These are phyloP conservation scores for Lepidocolaptes lacrymiger DNA, from an alignment of 2,797 vertebrate genomes.

Conservation along the genomic window DNA sequence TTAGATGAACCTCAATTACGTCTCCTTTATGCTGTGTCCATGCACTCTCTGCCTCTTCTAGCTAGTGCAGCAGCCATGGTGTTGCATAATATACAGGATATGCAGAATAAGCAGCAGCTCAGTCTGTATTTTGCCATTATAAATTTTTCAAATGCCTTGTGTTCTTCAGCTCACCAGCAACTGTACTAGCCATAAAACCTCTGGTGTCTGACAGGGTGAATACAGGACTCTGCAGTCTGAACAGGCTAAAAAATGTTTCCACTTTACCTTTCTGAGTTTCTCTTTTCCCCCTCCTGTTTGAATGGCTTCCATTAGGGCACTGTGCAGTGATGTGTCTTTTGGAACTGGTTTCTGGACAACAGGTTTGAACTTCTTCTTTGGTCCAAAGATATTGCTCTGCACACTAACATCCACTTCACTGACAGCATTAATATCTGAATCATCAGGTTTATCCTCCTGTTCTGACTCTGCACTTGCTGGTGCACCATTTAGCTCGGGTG, in stretches of 20 bases:
- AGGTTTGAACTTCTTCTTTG: constrained; percentile 90
- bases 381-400: constrained; percentile 85
- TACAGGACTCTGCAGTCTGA: background rate
- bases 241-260: background rate
- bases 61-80: background rate
- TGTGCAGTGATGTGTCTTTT: constrained; percentile 88
- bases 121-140: background rate
- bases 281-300: constrained; percentile 86
- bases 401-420: constrained; percentile 50
- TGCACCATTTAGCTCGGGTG: background rate
- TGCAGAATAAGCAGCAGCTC: background rate
- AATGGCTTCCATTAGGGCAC: constrained; percentile 93
- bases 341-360: constrained; percentile 83
- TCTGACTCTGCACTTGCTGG: background rate
- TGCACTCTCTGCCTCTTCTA: background rate
- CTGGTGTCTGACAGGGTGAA: background rate
- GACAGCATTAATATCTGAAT: background rate
- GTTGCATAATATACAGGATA: background rate
- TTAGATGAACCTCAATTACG: background rate
- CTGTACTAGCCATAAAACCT: background rate
- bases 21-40: background rate
- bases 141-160: background rate
- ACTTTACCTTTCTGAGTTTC: constrained; percentile 88
- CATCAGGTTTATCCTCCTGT: constrained; percentile 62
- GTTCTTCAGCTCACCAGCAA: background rate